These are phyloP conservation scores for Cherax destructor DNA, from an alignment of 1,140 invertebrate genomes.

Conservation along the genomic window DNA sequence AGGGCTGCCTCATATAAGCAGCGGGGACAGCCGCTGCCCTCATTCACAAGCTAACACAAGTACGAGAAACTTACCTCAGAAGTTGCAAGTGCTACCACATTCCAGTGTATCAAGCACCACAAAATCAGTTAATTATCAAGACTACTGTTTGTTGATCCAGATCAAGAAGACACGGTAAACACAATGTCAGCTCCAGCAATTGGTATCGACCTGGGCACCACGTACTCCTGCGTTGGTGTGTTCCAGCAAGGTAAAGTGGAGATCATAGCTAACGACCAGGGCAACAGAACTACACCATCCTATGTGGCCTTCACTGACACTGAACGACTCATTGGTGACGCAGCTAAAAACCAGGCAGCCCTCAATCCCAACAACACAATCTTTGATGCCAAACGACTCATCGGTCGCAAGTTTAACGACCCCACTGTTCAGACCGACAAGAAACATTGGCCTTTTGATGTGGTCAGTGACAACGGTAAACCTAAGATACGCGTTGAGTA, in stretches of 20 bases:
- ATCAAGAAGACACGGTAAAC: not conserved
- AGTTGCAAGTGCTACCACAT: not conserved
- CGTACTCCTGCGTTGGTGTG: conserved; percentile 19
- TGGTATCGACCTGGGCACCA: conserved; percentile 26
- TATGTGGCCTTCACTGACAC: conserved; percentile 23
- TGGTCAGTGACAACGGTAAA: not conserved
- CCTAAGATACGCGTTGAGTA: not conserved
- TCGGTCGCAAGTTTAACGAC: conserved; percentile 29
- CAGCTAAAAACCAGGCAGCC: conserved; percentile 23
- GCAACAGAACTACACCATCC: conserved; percentile 17
- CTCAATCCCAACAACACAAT: conserved; percentile 17
- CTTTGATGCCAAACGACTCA: conserved; percentile 15
- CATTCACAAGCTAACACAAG: not conserved
- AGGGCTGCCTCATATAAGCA: not conserved
- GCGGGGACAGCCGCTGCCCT: not conserved
- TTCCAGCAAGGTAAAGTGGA: conserved; percentile 20
- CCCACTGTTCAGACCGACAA: conserved; percentile 3
- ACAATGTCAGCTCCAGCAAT: not conserved
- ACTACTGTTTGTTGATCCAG: not conserved
- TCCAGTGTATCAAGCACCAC: not conserved
- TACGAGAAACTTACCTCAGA: not conserved
- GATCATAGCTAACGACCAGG: conserved; percentile 27
- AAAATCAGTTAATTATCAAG: too few species aligned
- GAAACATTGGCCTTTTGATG: conserved; percentile 29
- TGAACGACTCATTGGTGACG: conserved; percentile 15